phyloP scores from a whole-genome alignment of 2,113 vertebrate species.

The Ranitomeya variabilis region DNA sequence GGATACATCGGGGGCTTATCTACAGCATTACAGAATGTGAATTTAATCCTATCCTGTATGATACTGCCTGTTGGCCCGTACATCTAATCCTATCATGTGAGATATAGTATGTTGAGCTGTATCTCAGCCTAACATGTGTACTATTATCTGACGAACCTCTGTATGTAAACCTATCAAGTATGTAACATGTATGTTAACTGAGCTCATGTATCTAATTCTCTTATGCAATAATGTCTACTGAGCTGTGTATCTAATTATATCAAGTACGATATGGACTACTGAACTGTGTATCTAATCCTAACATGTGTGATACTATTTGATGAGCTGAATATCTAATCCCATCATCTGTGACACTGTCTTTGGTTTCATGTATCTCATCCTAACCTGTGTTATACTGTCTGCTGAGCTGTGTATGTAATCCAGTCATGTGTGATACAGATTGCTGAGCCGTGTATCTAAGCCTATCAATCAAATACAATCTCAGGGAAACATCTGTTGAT shows the following conservation, averaged over 20 bases:
- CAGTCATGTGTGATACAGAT: not conserved
- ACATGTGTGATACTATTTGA: not conserved
- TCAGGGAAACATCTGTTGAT: no score
- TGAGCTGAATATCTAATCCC: not conserved
- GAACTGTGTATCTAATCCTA: not conserved
- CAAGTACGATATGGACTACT: not conserved
- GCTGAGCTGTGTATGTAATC: not conserved
- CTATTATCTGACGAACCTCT: not conserved
- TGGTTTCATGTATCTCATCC: not conserved
- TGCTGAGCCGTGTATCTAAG: no score
- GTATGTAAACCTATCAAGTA: not conserved
- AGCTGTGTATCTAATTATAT: not conserved
- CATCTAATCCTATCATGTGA: no score
- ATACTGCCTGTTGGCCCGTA: no score
- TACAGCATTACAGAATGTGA: no score
- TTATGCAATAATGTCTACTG: not conserved
- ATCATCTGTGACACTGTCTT: not conserved
- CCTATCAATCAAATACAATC: no score
- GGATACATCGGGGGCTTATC: no score
- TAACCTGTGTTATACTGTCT: no score
- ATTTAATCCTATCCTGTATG: no score
- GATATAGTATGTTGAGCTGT: no score
- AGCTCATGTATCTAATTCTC: not conserved
- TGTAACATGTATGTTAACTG: not conserved
- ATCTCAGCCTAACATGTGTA: no score